Evolutionary conservation across 2,797 vertebrate genomes (phyloP), one percentile per base, ranked within the genome.

Genomic region (Toxotes lorentzi): DNA sequence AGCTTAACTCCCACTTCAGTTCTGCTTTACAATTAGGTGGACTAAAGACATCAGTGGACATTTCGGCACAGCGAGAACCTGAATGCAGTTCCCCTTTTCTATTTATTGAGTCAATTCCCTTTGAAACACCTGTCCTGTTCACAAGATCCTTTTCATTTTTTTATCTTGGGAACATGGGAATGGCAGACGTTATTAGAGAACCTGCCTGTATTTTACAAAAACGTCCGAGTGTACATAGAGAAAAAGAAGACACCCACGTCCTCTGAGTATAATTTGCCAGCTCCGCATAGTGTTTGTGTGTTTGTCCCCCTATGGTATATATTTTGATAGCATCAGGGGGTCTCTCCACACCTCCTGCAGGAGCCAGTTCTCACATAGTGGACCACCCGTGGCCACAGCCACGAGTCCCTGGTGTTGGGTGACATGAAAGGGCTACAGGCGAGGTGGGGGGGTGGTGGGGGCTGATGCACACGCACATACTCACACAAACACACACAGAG

Each of bases 301-400:
- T 75, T 66, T 87, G 59, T 92, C 65, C 68, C 86, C 79, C 69
- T 61, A 68, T 85, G 78, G 77, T 80, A 86, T 89, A 85, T 91
- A 89, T 93, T 91, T 92, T 93, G 84, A 87, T 90, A 87, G 81
- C 90, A 90, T 90, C 87, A 71, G 90, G 90, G 89, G 86, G 87
- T 94, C 90, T 87, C 76, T 93, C 93, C 92, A 93, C 92, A 93
- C 92, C 74, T 92, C 91, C 90, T 86, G 84, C 90, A 93, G 92
- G 84, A 92, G 84, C 65, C 89, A 85, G 80, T 94, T 94, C 92
- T 91, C 91, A 93, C 92, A 86, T 92, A 72, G 84, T 78, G 79
- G 87, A 84, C 88, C 91, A 84, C 91, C 91, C 82, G 63, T 82
- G 79, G 91, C 75, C 81, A 70, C 57, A 81, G 80, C 82, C 78